Conservation (phyloP, 2,797 vertebrate genomes). For the Odontamblyopus rebecca region DNA sequence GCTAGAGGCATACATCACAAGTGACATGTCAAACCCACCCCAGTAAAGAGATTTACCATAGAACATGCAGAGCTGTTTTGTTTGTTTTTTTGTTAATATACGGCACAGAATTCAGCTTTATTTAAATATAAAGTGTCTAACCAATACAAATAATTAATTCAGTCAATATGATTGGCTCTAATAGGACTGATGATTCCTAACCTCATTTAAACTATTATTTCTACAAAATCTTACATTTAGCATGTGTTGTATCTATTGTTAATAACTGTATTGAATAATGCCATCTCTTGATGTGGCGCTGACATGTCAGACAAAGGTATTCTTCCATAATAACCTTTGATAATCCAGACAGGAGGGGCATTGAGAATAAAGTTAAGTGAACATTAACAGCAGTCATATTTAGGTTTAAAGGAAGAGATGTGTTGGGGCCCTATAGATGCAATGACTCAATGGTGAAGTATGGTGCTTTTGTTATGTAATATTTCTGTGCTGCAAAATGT, state of each 20-base stretch:
- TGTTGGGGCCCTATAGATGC: conserved; percentile 10
- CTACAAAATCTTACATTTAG: background rate
- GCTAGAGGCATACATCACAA: conserved; percentile 27
- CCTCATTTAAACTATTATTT: background rate
- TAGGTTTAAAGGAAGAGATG: too few relatives aligned
- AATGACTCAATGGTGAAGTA: background rate
- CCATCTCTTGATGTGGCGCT: background rate
- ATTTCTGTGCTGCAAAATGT: conserved; percentile 22
- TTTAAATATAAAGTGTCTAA: background rate
- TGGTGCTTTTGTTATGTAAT: conserved; percentile 40
- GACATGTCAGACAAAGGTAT: conserved; percentile 2
- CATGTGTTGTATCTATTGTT: background rate
- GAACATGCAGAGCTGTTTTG: conserved; percentile 20
- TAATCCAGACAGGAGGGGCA: too few relatives aligned
- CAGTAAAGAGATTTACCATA: background rate
- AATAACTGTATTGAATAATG: background rate
- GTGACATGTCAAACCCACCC: conserved; percentile 14
- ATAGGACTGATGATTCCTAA: too few relatives aligned
- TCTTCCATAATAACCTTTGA: background rate
- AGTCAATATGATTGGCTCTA: too few relatives aligned
- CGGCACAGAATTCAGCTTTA: background rate
- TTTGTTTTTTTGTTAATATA: background rate
- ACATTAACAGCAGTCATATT: background rate
- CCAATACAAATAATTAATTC: background rate
- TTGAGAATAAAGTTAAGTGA: background rate